Evolutionary conservation across 1,140 invertebrate genomes (phyloP), one percentile per base, ranked within the genome.

Genomic region (Cydia splendana): DNA sequence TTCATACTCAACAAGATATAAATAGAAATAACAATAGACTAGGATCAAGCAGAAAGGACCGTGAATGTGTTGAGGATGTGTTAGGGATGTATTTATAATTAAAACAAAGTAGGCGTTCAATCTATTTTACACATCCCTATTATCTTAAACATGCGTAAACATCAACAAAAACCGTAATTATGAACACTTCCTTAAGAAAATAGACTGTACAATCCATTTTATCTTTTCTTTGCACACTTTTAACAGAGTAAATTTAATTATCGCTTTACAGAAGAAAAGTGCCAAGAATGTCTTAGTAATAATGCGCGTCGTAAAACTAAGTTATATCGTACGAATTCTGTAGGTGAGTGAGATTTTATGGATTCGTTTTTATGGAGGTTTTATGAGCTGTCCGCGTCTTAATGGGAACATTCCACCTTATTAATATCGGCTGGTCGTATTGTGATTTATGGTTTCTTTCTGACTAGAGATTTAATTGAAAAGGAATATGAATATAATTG

Each of bases 361-460:
- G 79, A 53, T 38, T 67, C 80, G 75, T 84, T 79, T 80, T 84
- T 83, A 84, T 80, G 79, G 75, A 67, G 65, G n/a, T 81, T 82
- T 84, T 83, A 84, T 65, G 76, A 71, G 65, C 57, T 82, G 80
- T 82, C 78, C 76, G 65, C 77, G 53, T 77, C 38, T 80, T 77
- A 65, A 74, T 78, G 77, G n/a, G 67, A 38, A 71, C 67, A 71
- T 76, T 76, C 38, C 51, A 24, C 65, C 78, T 79, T 81, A 81
- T 81, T 81, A 81, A 77, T 79, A 76, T 79, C 65, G 67, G 18
- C 34, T 71, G 34, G 67, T 69, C 65, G 28, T 42, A 45, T 15
- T 18, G 2, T 18, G 34, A 38, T 38, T 71, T 71, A 62, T 62
- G 57, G 20, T 20, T 24, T 18, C 6, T 24, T 62, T 3, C 57